Evolutionary conservation across 1,140 invertebrate species (phyloP), one percentile per base, ranked within the genome.

Genomic region (Drosophila ohnishii): DNA sequence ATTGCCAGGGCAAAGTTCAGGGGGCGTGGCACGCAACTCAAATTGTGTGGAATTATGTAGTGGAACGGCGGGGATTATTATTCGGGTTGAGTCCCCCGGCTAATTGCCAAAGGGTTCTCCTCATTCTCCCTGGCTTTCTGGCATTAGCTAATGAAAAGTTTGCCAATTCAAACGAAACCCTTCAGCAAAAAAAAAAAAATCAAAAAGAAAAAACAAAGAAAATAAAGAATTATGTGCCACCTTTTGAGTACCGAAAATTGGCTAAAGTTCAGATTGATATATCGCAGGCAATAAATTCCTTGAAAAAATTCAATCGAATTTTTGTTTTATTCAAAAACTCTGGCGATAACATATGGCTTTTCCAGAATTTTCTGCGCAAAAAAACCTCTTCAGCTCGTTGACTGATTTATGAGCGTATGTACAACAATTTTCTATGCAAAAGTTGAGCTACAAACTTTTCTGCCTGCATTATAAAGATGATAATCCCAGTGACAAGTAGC

Each of bases 111-210:
- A 22, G 44, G 58, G 45, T n/a, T 55, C 19, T 14, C 50, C 25
- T 28, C 25, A 28, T 28, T 48, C 14, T 3, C 47, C 22, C 16
- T 39, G 22, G 22, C 16, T 32, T n/a, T 14, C 5, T 65, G 58
- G 44, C 65, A 69, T 69, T 69, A 69, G 63, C 65, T 69, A 69
- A 69, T 69, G 65, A 69, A 67, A 69, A 67, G 37, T 69, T 53
- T 67, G 63, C 30, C 47, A 35, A 66, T 42, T 35, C 30, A 40
- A 48, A 9, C 6, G 37, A 67, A 45, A 19, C 13, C 16, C 32
- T 32, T 63, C 13, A 37, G 7, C 14, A 28, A 10, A 30, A 30
- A 37, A 14, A 0, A 19, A 2, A 25, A 45, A 13, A 8, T 0
- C 13, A 25, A 3, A 13, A 45, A 25, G 3, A 13, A 2, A 37